A percentile compares a stretch with the other conserved stretches of the same genome.
Evolutionary conservation across 1,140 invertebrate species (phyloP).

Genomic region (Telenomus remus): DNA sequence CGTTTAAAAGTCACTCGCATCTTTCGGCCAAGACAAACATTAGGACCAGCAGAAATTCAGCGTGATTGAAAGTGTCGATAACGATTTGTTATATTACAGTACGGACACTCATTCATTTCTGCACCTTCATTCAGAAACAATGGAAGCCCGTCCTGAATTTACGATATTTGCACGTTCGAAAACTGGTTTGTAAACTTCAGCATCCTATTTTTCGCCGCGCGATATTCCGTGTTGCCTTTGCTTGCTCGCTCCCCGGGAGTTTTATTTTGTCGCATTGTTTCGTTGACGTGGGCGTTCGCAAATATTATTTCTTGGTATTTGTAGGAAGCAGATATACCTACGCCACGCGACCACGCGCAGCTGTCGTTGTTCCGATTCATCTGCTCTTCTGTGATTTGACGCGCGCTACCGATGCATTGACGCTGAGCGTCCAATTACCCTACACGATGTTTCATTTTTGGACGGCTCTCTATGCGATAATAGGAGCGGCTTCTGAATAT

Average conservation of each 20-base stretch:
- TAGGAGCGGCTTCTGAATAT: not conserved
- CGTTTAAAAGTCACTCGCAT: too few relatives aligned
- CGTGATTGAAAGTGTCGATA: slow-evolving; percentile 9
- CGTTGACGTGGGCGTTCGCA: slow-evolving; percentile 26
- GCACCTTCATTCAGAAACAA: slow-evolving; percentile 34
- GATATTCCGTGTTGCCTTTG: slow-evolving; percentile 15
- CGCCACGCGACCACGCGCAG: slow-evolving; percentile 48
- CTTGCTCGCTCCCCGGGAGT: slow-evolving; percentile 4
- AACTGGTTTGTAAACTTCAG: slow-evolving; percentile 35
- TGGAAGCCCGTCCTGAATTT: slow-evolving; percentile 20
- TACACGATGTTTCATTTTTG: slow-evolving; percentile 2
- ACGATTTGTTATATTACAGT: slow-evolving; percentile 19
- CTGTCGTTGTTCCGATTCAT: slow-evolving; percentile 36
- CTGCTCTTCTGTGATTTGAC: slow-evolving; percentile 32
- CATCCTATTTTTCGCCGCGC: slow-evolving; percentile 20
- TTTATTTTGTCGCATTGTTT: slow-evolving; percentile 33
- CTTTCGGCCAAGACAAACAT: too few relatives aligned
- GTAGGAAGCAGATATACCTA: slow-evolving; percentile 43
- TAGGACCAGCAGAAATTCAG: not conserved
- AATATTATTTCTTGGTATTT: slow-evolving; percentile 46
- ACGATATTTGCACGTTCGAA: slow-evolving; percentile 18
- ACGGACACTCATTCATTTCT: slow-evolving; percentile 30
- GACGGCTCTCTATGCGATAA: slow-evolving; percentile 10
- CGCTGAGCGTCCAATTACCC: slow-evolving; percentile 30
- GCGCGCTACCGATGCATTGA: slow-evolving; percentile 22